Conservation (phyloP, 2,113 vertebrate genomes). For the Girardinichthys multiradiatus region DNA sequence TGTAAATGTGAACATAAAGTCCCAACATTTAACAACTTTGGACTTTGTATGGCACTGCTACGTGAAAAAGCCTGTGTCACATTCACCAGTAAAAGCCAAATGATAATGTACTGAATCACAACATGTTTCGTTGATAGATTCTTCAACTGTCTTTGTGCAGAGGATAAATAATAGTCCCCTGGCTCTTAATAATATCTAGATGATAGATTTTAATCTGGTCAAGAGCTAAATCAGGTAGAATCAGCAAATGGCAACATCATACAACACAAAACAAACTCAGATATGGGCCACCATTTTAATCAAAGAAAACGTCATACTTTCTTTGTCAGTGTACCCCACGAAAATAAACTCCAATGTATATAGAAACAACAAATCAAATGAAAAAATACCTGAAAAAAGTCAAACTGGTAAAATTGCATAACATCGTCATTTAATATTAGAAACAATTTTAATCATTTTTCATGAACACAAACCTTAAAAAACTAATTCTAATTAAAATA, state of each 20-base stretch:
- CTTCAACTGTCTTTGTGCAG: neutral
- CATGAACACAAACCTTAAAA: neutral
- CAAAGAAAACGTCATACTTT: neutral
- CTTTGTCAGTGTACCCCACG: neutral
- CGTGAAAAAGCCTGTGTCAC: neutral
- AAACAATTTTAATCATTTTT: neutral
- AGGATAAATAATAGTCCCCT: neutral
- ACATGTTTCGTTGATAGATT: conserved; percentile 8
- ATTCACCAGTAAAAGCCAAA: neutral
- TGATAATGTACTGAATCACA: neutral
- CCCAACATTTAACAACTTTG: conserved; percentile 10
- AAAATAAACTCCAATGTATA: neutral
- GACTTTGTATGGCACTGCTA: neutral
- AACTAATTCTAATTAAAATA: neutral
- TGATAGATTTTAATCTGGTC: neutral
- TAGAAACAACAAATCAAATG: neutral
- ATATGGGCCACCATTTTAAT: too few relatives aligned
- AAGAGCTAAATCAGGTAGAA: conserved; percentile 8
- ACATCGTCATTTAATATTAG: neutral
- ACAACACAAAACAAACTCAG: neutral
- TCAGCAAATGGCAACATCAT: conserved; percentile 6
- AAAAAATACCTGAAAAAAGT: too few relatives aligned
- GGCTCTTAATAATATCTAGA: neutral
- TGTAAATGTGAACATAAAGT: conserved; percentile 31
- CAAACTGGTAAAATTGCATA: too few relatives aligned